phyloP scores from a whole-genome alignment of 2,888 invertebrate genomes.

The Cinara cedri region DNA sequence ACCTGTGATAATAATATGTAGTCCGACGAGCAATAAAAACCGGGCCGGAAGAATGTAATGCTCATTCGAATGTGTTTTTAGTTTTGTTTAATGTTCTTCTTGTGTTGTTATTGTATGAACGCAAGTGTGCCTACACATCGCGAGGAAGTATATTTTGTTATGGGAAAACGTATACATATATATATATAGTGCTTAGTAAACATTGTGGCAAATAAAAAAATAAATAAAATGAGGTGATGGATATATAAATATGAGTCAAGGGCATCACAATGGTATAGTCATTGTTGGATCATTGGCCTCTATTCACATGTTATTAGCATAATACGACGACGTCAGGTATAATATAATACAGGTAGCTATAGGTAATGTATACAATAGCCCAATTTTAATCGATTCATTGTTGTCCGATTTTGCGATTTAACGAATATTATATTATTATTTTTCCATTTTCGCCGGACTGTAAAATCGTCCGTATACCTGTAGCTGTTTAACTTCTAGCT shows the following conservation, averaged over 20 bases:
- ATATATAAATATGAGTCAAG: conserved; percentile 36
- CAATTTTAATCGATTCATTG: conserved; percentile 36
- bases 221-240: conserved; percentile 17
- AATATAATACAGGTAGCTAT: not conserved
- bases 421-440: not conserved
- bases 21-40: not conserved
- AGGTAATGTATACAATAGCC: conserved; percentile 20
- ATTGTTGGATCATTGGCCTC: conserved; percentile 39
- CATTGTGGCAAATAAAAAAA: too few relatives aligned
- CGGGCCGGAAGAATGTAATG: not conserved
- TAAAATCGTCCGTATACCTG: too few relatives aligned
- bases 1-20: not conserved
- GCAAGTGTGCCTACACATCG: not conserved
- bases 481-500: too few relatives aligned
- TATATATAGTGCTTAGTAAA: not conserved
- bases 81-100: not conserved
- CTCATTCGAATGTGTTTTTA: not conserved
- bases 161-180: conserved; percentile 46
- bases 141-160: conserved; percentile 7
- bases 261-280: conserved; percentile 12
- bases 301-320: conserved; percentile 41
- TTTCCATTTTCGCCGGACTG: too few relatives aligned
- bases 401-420: conserved; percentile 28
- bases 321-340: not conserved
- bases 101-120: not conserved